These are phyloP conservation scores for Alectura lathami DNA, from an alignment of 2,113 vertebrate genomes.

Conservation along the genomic window DNA sequence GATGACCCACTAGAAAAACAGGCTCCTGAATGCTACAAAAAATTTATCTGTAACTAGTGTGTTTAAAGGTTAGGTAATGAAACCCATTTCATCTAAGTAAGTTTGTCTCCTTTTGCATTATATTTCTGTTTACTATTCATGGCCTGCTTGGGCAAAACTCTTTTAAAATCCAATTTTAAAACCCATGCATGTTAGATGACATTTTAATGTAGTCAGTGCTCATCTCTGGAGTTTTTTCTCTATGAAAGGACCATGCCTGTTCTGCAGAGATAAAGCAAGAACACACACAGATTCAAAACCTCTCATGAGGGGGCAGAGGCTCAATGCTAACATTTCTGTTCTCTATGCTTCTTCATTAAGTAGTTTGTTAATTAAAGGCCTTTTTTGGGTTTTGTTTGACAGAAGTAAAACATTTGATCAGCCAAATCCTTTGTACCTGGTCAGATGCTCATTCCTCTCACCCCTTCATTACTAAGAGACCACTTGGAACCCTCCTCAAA, in stretches of 20 bases:
- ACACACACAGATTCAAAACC: background rate
- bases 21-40: background rate
- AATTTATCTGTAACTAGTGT: background rate
- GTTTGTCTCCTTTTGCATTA: background rate
- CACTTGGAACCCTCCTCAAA: background rate
- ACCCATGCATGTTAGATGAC: background rate
- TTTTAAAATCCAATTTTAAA: constrained; percentile 35
- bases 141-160: background rate
- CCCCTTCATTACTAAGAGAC: background rate
- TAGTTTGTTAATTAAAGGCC: constrained; percentile 35
- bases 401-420: constrained; percentile 27
- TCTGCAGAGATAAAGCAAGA: constrained; percentile 44
- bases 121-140: background rate
- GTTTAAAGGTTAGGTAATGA: background rate
- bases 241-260: background rate
- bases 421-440: constrained; percentile 14
- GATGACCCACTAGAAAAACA: background rate
- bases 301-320: background rate
- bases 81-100: background rate
- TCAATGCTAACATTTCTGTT: background rate
- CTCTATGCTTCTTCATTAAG: background rate
- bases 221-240: constrained; percentile 24
- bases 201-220: constrained; percentile 42
- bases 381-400: background rate
- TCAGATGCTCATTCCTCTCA: constrained; percentile 6